phyloP scores from a whole-genome alignment of 2,888 invertebrate species.

The Actias luna region DNA sequence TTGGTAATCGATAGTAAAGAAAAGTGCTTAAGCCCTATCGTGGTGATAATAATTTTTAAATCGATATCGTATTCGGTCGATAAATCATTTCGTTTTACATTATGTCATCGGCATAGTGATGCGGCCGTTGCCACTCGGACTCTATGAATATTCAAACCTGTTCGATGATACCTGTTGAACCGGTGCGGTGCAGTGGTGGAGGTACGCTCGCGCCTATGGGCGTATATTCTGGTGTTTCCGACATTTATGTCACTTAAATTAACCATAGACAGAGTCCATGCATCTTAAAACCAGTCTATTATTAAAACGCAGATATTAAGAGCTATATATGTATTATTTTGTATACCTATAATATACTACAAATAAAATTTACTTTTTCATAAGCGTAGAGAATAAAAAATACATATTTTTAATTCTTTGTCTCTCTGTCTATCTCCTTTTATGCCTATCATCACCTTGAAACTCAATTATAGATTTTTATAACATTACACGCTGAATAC shows the following conservation, averaged over 20 bases:
- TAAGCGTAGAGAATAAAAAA: too few species aligned
- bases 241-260: conserved; percentile 14
- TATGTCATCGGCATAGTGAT: conserved; percentile 67
- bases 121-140: conserved; percentile 58
- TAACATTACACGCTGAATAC: too few species aligned
- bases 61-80: conserved; percentile 26
- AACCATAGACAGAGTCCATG: background rate
- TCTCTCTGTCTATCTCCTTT: too few species aligned
- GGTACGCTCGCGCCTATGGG: conserved; percentile 26
- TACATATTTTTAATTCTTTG: too few species aligned
- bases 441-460: too few species aligned
- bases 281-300: too few species aligned
- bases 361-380: too few species aligned
- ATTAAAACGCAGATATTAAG: too few species aligned
- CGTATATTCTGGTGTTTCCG: conserved; percentile 21
- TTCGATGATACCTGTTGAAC: conserved; percentile 50
- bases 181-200: conserved; percentile 35
- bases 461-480: too few species aligned
- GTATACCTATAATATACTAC: too few species aligned
- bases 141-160: conserved; percentile 70
- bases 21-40: conserved; percentile 14
- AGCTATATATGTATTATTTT: too few species aligned
- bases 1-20: background rate
- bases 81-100: conserved; percentile 63
- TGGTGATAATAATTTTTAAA: conserved; percentile 15